Evolutionary conservation across 2,113 vertebrate genomes (phyloP).

Genomic region (Phainopepla nitens): DNA sequence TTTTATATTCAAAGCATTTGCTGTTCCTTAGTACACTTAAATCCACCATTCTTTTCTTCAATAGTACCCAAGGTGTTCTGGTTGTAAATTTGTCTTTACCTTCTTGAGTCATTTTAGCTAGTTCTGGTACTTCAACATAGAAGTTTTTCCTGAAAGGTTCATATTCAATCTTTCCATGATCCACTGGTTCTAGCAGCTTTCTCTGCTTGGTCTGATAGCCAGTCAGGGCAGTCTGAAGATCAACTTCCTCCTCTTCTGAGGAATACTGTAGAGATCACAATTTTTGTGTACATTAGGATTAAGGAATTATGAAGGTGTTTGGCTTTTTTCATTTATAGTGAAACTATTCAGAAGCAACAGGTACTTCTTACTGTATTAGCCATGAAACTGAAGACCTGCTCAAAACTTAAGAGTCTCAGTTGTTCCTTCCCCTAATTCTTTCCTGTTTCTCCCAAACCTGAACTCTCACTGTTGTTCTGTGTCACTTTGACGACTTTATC

Average conservation of each 20-base stretch:
- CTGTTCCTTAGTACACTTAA: not conserved
- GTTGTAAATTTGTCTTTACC: conserved; percentile 66
- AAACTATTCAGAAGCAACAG: not conserved
- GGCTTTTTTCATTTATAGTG: not conserved
- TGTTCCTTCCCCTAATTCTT: not conserved
- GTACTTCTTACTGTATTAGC: not conserved
- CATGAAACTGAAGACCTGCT: not conserved
- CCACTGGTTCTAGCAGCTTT: conserved; percentile 94
- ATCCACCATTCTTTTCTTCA: not conserved
- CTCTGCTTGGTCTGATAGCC: conserved; percentile 98
- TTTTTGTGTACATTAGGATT: not conserved
- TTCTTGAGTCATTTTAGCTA: conserved; percentile 90
- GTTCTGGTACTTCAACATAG: conserved; percentile 96
- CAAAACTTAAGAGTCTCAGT: not conserved
- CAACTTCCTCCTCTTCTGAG: conserved; percentile 97
- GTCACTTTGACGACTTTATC: not conserved
- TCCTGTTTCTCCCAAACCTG: not conserved
- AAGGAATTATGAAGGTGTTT: not conserved
- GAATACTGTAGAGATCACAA: conserved; percentile 82
- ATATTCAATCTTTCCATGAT: conserved; percentile 97
- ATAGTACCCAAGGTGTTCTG: not conserved
- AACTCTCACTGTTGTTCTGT: not conserved
- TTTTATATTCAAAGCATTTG: not conserved
- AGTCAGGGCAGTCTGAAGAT: conserved; percentile 94
- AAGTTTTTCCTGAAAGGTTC: conserved; percentile 95